Base-by-base conservation (phyloP, 1,140 invertebrate genomes). In the Drosophila lini region DNA sequence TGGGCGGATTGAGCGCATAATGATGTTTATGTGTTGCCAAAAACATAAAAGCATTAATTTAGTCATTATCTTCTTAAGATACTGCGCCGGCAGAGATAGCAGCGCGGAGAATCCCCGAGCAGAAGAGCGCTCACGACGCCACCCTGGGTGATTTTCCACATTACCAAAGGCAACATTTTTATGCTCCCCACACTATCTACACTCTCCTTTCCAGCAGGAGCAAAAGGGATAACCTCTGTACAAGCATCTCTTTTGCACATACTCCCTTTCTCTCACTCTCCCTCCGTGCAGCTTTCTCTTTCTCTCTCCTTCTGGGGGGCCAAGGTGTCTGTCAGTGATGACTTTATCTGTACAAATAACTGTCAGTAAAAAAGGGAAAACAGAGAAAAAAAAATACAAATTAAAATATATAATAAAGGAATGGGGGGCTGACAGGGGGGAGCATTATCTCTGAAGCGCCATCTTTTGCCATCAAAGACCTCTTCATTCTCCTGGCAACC, bases 1-100 rank as follows among this genome's bases (percentile, higher is more conserved):
- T 67, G 76, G 71, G 83, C 73, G 79, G 79, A 91, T 89, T 91
- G 85, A 91, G 85, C 89, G 89, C 74, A 90, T 91, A 91, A 91
- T 91, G 82, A 91, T 91, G 90, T 91, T 91, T 91, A 91, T 91
- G 88, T 91, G 91, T 91, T 91, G 85, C 85, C 90, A 91, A 86
- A 91, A 91, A 91, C 81, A 92, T 92, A 92, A 92, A 92, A 91
- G 91, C 91, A 92, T 92, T 92, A 92, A 92, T 92, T 92, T 92
- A 92, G 91, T 92, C 91, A 92, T 92, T 92, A 92, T 92, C 91
- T 91, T 85, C 91, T 92, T 92, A 92, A 91, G 86, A 85, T 80
- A 81, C 76, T 56, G 67, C 78, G 85, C 45, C 55, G 70, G 64
- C 59, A 62, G 63, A 55, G 58, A 50, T 45, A 55, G 34, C 63